Evolutionary conservation across 2,113 vertebrate species (phyloP).

Genomic region (Papio anubis): DNA sequence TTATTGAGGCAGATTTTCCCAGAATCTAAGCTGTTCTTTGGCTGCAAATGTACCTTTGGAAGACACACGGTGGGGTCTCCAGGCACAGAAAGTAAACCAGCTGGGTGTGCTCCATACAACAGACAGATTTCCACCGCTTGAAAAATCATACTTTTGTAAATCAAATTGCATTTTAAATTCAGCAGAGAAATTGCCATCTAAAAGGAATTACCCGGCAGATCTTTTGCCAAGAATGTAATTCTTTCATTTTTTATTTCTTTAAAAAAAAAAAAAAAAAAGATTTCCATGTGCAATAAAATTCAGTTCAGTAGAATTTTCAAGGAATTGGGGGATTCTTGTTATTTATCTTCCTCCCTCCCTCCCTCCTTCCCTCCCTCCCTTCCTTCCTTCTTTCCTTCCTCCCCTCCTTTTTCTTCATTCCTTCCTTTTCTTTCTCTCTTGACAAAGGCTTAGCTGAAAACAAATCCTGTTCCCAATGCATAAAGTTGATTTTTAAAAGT

Average conservation of each 20-base stretch:
- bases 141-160: conserved; percentile 62
- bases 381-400: no score
- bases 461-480: not conserved
- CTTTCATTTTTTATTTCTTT: conserved; percentile 40
- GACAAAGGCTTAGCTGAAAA: conserved; percentile 37
- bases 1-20: conserved; percentile 30
- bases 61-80: not conserved
- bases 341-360: not conserved
- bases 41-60: conserved; percentile 21
- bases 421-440: not conserved
- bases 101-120: not conserved
- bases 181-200: conserved; percentile 22
- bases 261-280: not conserved
- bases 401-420: no score
- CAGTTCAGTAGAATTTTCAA: conserved; percentile 19
- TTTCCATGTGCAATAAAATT: not conserved
- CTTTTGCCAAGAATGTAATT: conserved; percentile 51
- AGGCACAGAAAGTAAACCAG: conserved; percentile 15
- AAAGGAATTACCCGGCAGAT: conserved; percentile 40
- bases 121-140: conserved; percentile 25
- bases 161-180: conserved; percentile 65
- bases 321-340: not conserved
- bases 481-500: conserved; percentile 23
- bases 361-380: no score
- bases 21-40: conserved; percentile 47